Conservation (phyloP, 2,888 invertebrate species). For the Sinelater perroti region DNA sequence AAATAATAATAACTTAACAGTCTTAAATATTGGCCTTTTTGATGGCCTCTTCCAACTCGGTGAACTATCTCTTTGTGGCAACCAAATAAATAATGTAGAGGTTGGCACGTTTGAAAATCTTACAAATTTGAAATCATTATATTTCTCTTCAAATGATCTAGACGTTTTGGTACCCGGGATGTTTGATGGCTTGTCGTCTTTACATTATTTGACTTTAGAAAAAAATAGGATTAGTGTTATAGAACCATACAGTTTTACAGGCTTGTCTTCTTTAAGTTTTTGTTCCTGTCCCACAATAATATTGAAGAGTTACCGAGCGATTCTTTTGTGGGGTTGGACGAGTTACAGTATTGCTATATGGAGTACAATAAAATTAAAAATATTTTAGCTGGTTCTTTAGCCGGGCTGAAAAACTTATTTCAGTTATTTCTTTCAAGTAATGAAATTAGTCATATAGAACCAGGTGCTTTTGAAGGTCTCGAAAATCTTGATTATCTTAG, state of each 20-base stretch:
- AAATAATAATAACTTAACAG: constrained; percentile 6
- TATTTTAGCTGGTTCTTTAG: constrained; percentile 5
- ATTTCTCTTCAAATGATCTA: not conserved
- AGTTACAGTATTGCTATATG: not conserved
- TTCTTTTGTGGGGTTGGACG: not conserved
- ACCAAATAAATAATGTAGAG: constrained; percentile 4
- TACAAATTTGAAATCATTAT: not conserved
- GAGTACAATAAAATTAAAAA: constrained; percentile 10
- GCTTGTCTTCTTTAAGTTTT: constrained; percentile 1
- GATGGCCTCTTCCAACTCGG: not conserved
- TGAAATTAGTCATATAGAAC: constrained; percentile 18
- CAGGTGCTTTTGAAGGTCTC: constrained; percentile 20
- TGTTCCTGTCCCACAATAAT: constrained; percentile 2
- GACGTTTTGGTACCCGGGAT: not conserved
- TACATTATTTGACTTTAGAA: constrained; percentile 4
- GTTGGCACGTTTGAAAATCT: not conserved
- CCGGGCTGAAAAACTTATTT: constrained; percentile 5
- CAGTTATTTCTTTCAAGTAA: constrained; percentile 17
- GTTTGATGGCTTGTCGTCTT: not conserved
- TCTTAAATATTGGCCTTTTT: not conserved
- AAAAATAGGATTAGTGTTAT: constrained; percentile 8
- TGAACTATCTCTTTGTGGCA: constrained; percentile 6
- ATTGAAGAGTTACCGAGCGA: not conserved
- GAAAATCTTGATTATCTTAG: constrained; percentile 10
- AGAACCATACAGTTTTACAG: not conserved